Conservation (phyloP, 2,113 vertebrate species). For the Trogon melanurus region DNA sequence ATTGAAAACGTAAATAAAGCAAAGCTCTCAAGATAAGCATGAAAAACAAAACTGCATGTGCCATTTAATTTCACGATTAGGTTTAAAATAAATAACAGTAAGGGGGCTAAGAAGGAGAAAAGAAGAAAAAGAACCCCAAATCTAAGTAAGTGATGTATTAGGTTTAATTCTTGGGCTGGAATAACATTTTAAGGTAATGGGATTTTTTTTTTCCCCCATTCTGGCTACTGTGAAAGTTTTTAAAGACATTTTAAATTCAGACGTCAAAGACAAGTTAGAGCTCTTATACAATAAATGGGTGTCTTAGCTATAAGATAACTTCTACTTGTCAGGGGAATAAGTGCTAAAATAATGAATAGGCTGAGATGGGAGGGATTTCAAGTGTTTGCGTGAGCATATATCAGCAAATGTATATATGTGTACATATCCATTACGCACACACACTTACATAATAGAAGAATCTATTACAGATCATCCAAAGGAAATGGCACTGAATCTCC, state of each 20-base stretch:
- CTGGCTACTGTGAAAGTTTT: not conserved
- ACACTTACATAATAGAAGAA: not conserved
- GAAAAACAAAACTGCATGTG: not conserved
- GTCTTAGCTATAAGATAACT: not conserved
- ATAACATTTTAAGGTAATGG: constrained; percentile 43
- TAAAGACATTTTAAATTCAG: not conserved
- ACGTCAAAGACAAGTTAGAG: not conserved
- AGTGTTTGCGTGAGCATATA: not conserved
- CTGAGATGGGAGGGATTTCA: not conserved
- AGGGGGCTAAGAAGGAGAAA: accelerated
- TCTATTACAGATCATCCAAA: not conserved
- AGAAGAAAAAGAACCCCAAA: not conserved
- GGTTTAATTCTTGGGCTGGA: not conserved
- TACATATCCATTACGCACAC: not conserved
- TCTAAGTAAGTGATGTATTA: not conserved
- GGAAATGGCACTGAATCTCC: not conserved
- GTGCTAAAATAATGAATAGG: constrained; percentile 43
- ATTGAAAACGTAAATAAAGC: not conserved
- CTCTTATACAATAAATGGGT: not conserved
- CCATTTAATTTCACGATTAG: not conserved
- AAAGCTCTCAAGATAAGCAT: not conserved
- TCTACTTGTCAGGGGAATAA: not conserved
- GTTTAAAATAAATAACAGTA: constrained; percentile 29
- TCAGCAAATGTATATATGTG: constrained; percentile 6
- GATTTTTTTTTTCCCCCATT: not conserved